Conservation (phyloP, 2,888 invertebrate species). For the Rosalia funebris region DNA sequence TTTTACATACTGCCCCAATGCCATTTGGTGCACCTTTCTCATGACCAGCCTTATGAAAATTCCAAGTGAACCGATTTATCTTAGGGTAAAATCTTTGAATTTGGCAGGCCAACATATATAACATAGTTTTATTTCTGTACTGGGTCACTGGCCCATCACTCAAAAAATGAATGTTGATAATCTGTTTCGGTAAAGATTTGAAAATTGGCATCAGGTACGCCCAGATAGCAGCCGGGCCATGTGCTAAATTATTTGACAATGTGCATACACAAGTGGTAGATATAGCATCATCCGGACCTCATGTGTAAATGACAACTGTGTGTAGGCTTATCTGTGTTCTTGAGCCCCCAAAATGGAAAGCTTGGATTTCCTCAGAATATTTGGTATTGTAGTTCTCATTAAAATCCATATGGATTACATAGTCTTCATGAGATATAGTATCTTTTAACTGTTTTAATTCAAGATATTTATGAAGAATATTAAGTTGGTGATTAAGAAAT, state of each 20-base stretch:
- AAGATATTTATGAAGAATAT: background rate
- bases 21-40: slow-evolving; percentile 44
- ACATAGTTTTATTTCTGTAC: slow-evolving; percentile 12
- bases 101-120: slow-evolving; percentile 24
- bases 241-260: slow-evolving; percentile 46
- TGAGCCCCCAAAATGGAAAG: slow-evolving; percentile 11
- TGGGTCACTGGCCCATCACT: slow-evolving; percentile 25
- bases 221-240: slow-evolving; percentile 52
- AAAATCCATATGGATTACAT: background rate
- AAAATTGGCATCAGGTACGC: slow-evolving; percentile 48
- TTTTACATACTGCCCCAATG: slow-evolving; percentile 51
- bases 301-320: slow-evolving; percentile 13
- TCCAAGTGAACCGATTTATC: slow-evolving; percentile 41
- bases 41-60: slow-evolving; percentile 54
- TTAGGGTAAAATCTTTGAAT: slow-evolving; percentile 3
- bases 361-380: slow-evolving; percentile 10
- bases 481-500: background rate
- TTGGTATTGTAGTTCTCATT: slow-evolving; percentile 12
- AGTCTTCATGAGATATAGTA: background rate
- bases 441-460: background rate
- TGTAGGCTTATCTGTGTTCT: slow-evolving; percentile 10
- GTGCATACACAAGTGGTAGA: slow-evolving; percentile 27
- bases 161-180: slow-evolving; percentile 18
- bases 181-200: background rate
- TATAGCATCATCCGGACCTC: no score